phyloP scores from a whole-genome alignment of 2,797 vertebrate species.

The Bothrops alternatus region DNA sequence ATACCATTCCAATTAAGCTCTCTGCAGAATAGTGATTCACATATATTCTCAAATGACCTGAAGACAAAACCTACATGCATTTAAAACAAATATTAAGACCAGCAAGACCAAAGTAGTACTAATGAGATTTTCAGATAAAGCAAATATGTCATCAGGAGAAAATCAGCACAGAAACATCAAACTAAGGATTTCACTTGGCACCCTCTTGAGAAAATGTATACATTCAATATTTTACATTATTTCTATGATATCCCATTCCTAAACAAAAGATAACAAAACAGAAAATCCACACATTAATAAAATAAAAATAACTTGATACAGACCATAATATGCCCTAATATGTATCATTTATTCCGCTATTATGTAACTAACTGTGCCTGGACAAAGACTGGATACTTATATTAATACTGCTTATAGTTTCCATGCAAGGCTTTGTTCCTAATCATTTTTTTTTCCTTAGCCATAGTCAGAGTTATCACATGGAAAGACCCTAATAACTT shows the following conservation, averaged over 20 bases:
- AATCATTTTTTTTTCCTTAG: background rate
- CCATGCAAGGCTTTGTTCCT: background rate
- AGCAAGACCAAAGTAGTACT: background rate
- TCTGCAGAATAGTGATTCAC: background rate
- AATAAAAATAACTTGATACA: background rate
- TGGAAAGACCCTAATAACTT: background rate
- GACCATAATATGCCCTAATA: background rate
- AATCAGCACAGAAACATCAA: background rate
- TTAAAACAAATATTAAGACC: background rate
- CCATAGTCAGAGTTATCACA: background rate
- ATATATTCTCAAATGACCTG: background rate
- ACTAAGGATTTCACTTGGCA: background rate
- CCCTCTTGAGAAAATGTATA: background rate
- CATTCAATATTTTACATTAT: background rate
- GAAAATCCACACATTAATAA: background rate
- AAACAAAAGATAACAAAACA: background rate
- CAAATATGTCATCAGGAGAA: background rate
- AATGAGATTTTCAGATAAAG: background rate
- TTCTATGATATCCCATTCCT: background rate
- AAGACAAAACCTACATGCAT: background rate
- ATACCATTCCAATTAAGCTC: background rate
- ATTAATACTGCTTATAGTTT: background rate
- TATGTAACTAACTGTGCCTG: background rate
- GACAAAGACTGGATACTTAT: background rate
- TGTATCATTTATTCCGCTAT: background rate